These are phyloP conservation scores for Eublepharis macularius DNA, from an alignment of 2,113 vertebrate genomes.

Conservation along the genomic window DNA sequence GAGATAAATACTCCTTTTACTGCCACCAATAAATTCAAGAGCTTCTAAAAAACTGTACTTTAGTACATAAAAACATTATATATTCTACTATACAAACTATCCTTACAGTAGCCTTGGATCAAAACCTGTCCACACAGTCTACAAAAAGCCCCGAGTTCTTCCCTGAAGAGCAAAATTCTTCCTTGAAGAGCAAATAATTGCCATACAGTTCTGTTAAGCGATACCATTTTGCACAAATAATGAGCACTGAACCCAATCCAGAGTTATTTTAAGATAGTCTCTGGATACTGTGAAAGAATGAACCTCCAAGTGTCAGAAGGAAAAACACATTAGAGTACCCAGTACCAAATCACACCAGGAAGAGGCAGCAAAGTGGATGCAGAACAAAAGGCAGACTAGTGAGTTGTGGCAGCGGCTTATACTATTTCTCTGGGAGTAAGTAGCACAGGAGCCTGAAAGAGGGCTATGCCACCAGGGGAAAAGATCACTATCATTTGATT, in stretches of 20 bases:
- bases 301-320: neutral
- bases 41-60: slow-evolving; percentile 2
- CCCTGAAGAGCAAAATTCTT: neutral
- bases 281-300: neutral
- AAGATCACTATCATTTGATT: neutral
- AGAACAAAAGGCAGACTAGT: neutral
- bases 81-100: neutral
- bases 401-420: neutral
- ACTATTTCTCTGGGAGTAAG: neutral
- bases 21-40: neutral
- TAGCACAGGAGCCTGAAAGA: neutral
- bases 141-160: neutral
- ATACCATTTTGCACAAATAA: neutral
- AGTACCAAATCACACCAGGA: neutral
- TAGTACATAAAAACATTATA: neutral
- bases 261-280: too few species aligned
- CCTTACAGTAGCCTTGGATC: neutral
- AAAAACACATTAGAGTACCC: neutral
- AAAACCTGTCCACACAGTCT: neutral
- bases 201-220: too few species aligned
- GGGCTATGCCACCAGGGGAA: neutral
- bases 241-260: neutral
- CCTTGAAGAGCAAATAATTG: neutral
- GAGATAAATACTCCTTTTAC: too few species aligned
- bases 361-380: neutral